These are phyloP conservation scores for Cylloceria caligata DNA, from an alignment of 2,888 invertebrate species.

Conservation along the genomic window DNA sequence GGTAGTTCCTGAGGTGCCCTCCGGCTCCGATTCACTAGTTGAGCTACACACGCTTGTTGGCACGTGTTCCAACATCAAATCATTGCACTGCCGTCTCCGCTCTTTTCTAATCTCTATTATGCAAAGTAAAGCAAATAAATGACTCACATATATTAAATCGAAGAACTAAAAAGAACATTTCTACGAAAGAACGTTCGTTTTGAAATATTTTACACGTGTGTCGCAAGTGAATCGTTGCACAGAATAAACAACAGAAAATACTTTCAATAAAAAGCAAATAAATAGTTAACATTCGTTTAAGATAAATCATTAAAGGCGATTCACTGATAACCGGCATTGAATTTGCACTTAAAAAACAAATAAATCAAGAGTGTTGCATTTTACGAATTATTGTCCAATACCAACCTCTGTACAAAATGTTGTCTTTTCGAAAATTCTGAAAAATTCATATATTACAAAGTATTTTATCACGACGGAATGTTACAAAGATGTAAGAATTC, in stretches of 20 bases:
- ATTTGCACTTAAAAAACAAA: no score
- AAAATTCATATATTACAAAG: no score
- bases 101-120: constrained; percentile 56
- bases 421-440: no score
- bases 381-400: no score
- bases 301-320: no score
- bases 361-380: no score
- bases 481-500: no score
- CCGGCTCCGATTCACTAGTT: constrained; percentile 42
- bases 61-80: constrained; percentile 53
- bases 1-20: constrained; percentile 10
- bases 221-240: constrained; percentile 51
- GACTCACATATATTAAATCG: constrained; percentile 2
- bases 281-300: neutral
- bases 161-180: constrained; percentile 13
- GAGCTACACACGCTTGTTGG: constrained; percentile 34
- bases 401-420: no score
- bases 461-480: no score
- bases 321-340: no score
- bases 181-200: constrained; percentile 9
- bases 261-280: neutral
- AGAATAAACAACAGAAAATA: constrained; percentile 15
- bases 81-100: constrained; percentile 27
- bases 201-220: constrained; percentile 36
- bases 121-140: constrained; percentile 37